phyloP scores from a whole-genome alignment of 2,113 vertebrate species.

The Chinchilla lanigera region DNA sequence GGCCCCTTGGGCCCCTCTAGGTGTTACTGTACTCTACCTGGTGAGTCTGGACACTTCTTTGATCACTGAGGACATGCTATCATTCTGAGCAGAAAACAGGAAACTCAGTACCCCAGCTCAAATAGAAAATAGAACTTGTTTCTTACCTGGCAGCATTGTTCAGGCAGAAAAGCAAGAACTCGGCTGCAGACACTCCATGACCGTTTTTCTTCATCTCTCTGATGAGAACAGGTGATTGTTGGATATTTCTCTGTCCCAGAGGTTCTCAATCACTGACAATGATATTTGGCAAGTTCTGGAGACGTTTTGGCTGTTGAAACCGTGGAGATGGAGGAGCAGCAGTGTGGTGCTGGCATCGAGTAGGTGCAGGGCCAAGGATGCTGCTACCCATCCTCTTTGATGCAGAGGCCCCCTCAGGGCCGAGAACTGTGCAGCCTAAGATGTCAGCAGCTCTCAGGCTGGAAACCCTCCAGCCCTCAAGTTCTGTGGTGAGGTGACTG shows the following conservation, averaged over 20 bases:
- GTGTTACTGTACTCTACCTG: not conserved
- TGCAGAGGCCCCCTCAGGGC: not conserved
- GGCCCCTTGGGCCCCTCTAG: not conserved
- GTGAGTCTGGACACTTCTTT: not conserved
- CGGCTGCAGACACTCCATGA: not conserved
- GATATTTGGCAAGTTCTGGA: not conserved
- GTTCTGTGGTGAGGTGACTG: not conserved
- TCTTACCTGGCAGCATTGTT: not conserved
- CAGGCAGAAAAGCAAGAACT: not conserved
- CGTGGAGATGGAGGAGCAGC: not conserved
- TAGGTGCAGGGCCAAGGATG: not conserved
- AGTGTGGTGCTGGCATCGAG: not conserved
- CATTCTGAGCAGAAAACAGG: not conserved
- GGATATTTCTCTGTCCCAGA: not conserved
- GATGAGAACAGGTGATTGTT: not conserved
- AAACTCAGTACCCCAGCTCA: not conserved
- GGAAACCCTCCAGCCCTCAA: not conserved
- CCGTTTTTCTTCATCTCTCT: not conserved
- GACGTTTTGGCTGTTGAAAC: not conserved
- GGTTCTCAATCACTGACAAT: not conserved
- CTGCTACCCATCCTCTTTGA: fast-evolving
- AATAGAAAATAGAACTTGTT: not conserved
- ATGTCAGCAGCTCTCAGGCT: fast-evolving
- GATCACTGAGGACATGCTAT: not conserved
- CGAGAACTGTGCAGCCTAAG: too few relatives aligned